These are phyloP conservation scores for Neofelis nebulosa DNA, from an alignment of 2,113 vertebrate species.

Conservation along the genomic window DNA sequence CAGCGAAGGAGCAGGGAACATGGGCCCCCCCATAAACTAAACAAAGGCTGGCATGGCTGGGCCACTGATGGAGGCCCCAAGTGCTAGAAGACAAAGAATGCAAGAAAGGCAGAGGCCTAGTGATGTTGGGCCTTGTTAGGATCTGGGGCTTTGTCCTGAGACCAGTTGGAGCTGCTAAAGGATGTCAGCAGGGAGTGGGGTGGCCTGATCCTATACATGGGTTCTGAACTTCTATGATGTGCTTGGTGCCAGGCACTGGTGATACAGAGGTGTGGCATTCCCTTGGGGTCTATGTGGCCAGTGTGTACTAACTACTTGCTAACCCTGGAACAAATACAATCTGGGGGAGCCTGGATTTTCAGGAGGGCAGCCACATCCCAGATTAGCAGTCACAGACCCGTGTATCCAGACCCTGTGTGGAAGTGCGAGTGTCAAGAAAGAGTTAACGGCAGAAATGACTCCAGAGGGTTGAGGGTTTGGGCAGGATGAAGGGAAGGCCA, in stretches of 20 bases:
- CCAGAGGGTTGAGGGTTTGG: background rate
- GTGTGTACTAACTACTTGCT: too few relatives aligned
- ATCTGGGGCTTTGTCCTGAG: background rate
- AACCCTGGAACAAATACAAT: too few relatives aligned
- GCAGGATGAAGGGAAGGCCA: background rate
- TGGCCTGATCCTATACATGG: background rate
- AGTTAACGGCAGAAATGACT: background rate
- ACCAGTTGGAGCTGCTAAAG: background rate
- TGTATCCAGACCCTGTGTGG: background rate
- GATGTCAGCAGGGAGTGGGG: background rate
- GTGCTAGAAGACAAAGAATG: background rate
- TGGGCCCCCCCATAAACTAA: background rate
- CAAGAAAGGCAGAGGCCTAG: background rate
- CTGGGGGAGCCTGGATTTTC: background rate
- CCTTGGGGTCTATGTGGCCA: too few relatives aligned
- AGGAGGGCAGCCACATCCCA: too few relatives aligned
- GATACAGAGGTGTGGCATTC: background rate
- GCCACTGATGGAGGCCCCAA: background rate
- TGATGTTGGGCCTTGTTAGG: background rate
- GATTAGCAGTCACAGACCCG: background rate
- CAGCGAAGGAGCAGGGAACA: background rate
- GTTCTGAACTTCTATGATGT: background rate
- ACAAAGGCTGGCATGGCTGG: background rate
- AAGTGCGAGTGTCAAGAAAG: background rate
- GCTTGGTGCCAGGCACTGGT: background rate